Percentiles rank a stretch among this genome's conserved stretches.
These are phyloP conservation scores for Neodon shergylaensis DNA, from an alignment of 2,113 vertebrate genomes.

Conservation along the genomic window DNA sequence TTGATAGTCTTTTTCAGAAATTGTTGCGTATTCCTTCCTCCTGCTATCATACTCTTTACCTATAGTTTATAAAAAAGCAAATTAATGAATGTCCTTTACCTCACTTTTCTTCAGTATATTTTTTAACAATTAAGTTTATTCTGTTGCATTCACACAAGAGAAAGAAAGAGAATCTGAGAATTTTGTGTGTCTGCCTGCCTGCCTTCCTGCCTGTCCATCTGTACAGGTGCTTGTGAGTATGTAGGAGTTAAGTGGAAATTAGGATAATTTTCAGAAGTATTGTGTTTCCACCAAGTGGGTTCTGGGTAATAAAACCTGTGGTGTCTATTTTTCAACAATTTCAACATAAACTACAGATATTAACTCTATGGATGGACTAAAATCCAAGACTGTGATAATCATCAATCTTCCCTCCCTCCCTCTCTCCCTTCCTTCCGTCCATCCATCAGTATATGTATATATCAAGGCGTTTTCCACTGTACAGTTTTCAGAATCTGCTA, in stretches of 20 bases:
- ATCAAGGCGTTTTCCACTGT: neutral
- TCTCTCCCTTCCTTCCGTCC: too few species aligned
- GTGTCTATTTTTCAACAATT: slow-evolving; percentile 19
- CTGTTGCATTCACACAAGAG: neutral
- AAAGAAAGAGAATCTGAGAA: neutral
- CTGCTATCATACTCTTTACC: neutral
- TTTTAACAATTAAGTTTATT: neutral
- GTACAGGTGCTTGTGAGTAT: neutral
- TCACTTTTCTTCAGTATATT: neutral
- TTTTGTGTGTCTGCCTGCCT: neutral
- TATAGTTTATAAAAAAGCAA: slow-evolving; percentile 41
- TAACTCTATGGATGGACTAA: neutral
- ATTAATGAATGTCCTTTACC: slow-evolving; percentile 23
- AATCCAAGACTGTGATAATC: neutral
- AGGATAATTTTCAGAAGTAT: neutral
- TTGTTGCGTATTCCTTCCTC: neutral
- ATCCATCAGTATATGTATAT: neutral
- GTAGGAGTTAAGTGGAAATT: neutral
- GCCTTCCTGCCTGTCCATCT: too few species aligned
- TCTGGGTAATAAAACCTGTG: neutral
- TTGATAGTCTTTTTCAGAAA: slow-evolving; percentile 37
- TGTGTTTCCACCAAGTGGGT: neutral
- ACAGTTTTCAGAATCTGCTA: neutral
- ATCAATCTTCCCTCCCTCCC: neutral
- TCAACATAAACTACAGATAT: neutral